phyloP scores from a whole-genome alignment of 2,797 vertebrate species.

The Epinephelus malabaricus region DNA sequence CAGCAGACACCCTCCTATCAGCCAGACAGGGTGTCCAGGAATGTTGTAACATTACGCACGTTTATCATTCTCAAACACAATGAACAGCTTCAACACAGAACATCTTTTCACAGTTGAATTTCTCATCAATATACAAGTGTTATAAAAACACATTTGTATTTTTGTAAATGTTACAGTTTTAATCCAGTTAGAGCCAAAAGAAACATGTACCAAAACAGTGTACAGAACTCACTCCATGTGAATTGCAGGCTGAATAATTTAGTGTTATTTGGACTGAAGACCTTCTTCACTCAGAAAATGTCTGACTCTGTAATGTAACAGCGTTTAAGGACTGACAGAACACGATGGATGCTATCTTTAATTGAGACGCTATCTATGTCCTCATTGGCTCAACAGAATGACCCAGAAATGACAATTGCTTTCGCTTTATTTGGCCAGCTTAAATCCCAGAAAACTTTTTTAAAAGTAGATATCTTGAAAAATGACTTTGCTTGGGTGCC shows the following conservation, averaged over 20 bases:
- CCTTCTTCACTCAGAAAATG: conserved; percentile 21
- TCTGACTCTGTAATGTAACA: conserved; percentile 19
- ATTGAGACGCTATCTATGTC: conserved; percentile 47
- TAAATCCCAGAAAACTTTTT: conserved; percentile 22
- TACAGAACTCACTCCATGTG: conserved; percentile 12
- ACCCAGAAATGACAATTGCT: conserved; percentile 52
- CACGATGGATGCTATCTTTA: conserved; percentile 47
- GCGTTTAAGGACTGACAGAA: conserved; percentile 42
- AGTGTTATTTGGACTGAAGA: conserved; percentile 29
- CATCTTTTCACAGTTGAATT: too few species aligned
- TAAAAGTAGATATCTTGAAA: conserved; percentile 9
- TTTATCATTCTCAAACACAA: conserved; percentile 7
- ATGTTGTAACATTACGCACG: conserved; percentile 30
- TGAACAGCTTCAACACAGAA: conserved; percentile 1
- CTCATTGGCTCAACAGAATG: conserved; percentile 35
- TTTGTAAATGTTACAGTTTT: background rate
- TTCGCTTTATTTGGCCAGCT: conserved; percentile 15
- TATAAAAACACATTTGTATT: background rate
- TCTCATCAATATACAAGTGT: background rate
- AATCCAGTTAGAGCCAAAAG: background rate
- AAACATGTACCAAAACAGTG: conserved; percentile 9
- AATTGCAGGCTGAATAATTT: conserved; percentile 48
- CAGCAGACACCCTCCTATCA: conserved; percentile 37
- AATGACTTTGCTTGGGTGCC: conserved; percentile 5
- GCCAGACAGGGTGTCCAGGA: conserved; percentile 42